phyloP scores from a whole-genome alignment of 2,113 vertebrate genomes.

The Eulacestoma nigropectus region DNA sequence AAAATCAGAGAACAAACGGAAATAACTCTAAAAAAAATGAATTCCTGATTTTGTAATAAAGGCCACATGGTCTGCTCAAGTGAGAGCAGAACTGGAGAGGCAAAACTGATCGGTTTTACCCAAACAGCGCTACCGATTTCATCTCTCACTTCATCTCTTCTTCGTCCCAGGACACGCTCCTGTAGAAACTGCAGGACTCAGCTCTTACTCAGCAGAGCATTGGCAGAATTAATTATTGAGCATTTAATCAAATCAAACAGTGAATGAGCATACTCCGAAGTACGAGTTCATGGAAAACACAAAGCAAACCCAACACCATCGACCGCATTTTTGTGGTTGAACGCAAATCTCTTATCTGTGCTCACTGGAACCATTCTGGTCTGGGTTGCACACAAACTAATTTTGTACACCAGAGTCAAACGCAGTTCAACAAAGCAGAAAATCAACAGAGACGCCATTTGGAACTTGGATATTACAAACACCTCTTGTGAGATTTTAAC shows the following conservation, averaged over 20 bases:
- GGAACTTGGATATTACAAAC: neutral
- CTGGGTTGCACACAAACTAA: neutral
- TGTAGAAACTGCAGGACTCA: neutral
- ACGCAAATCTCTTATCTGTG: neutral
- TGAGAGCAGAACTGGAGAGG: neutral
- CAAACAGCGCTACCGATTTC: neutral
- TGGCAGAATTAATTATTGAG: neutral
- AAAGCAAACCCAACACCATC: neutral
- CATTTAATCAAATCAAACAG: neutral
- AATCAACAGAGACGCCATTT: neutral
- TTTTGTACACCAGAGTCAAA: neutral
- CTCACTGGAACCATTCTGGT: neutral
- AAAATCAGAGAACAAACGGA: neutral
- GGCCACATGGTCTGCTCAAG: neutral
- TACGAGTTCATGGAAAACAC: neutral
- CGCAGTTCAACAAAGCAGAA: neutral
- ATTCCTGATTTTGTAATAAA: slow-evolving; percentile 31
- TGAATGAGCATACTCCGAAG: neutral
- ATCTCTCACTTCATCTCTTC: neutral
- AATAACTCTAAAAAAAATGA: slow-evolving; percentile 2
- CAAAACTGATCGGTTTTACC: neutral
- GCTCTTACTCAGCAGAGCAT: neutral
- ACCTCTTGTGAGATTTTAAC: neutral
- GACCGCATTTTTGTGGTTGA: neutral
- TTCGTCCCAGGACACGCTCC: neutral